Base-by-base conservation (phyloP, 2,888 invertebrate genomes). In the Metallyticus violacea region DNA sequence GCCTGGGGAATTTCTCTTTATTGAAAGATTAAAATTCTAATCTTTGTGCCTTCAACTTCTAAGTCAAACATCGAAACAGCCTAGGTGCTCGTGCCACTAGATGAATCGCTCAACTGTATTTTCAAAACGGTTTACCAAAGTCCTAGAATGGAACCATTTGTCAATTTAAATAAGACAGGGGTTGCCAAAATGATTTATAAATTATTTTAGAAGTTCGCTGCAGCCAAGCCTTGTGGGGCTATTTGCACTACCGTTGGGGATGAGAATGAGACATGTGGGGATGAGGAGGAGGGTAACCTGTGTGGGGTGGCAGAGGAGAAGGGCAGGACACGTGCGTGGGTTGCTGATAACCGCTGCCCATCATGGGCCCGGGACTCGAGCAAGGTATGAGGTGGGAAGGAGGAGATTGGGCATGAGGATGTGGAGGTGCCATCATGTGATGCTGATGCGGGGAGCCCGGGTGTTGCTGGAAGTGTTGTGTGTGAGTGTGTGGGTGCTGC, bases 291-390 rank as follows among this genome's bases (percentile, higher is more conserved):
- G 95, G 94, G 92, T 96, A 88, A n/a, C 88, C 88, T 7, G 88
- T 76, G 62, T 88, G 88, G 40, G 88, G 94, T 89, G 95, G 95
- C 89, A 96, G 93, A 87, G 97, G 96, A 89, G 96, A 96, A 88
- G 95, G 95, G 91, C 95, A 95, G 89, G 86, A 87, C 26, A 77
- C 82, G 22, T 86, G 86, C 4, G 87, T 81, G n/a, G 86, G 81
- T 83, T 88, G 88, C 26, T 90, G 92, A 90, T 89, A 90, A 81
- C 91, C 91, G 80, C 91, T 91, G 91, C 95, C 95, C 91, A 96
- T 94, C 93, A 96, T 95, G 91, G 96, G 95, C 91, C 95, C 95
- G 92, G 96, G 96, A 91, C 95, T 94, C 89, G 95, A 94, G 90
- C 92, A 92, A 85, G 93, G 93, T 88, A 95, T 94, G 89, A 95